A percentile compares a stretch with the other conserved stretches of the same genome.
These are phyloP conservation scores for Pseudococcus jackbeardsleyi DNA, from an alignment of 2,888 invertebrate genomes.

Conservation along the genomic window DNA sequence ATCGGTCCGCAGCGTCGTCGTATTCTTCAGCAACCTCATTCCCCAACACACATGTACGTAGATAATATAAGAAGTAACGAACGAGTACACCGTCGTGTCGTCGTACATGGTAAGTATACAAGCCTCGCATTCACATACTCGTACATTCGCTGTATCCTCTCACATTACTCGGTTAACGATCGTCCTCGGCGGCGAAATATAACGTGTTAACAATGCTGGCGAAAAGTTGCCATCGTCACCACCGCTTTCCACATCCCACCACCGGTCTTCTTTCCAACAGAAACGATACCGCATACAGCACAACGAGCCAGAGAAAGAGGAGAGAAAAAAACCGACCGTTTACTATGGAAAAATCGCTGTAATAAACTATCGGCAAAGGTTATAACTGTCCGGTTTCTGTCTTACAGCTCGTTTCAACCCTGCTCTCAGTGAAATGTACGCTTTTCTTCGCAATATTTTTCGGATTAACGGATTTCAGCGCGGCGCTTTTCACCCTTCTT, in stretches of 20 bases:
- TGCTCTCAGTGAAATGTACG: neutral
- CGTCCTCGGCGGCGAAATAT: constrained; percentile 39
- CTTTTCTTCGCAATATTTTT: constrained; percentile 38
- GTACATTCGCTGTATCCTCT: no score
- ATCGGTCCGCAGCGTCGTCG: constrained; percentile 37
- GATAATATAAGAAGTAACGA: neutral
- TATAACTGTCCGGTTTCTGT: constrained; percentile 49
- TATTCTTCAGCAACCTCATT: neutral
- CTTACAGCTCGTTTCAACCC: constrained; percentile 27
- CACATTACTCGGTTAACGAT: constrained; percentile 46
- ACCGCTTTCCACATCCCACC: neutral
- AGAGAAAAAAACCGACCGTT: constrained; percentile 5
- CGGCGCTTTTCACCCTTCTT: neutral
- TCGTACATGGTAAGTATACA: neutral
- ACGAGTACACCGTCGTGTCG: constrained; percentile 3
- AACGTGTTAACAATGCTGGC: constrained; percentile 41
- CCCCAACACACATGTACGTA: neutral
- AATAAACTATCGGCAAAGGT: constrained; percentile 47
- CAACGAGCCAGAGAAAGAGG: neutral
- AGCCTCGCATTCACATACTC: neutral
- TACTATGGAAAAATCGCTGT: constrained; percentile 40
- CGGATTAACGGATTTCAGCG: constrained; percentile 42
- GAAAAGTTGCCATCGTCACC: constrained; percentile 9
- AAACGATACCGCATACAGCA: neutral
- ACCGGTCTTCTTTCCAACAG: neutral